Percentiles rank a stretch among this genome's conserved stretches.
phyloP scores from a whole-genome alignment of 2,113 vertebrate species.

The Antennarius striatus region DNA sequence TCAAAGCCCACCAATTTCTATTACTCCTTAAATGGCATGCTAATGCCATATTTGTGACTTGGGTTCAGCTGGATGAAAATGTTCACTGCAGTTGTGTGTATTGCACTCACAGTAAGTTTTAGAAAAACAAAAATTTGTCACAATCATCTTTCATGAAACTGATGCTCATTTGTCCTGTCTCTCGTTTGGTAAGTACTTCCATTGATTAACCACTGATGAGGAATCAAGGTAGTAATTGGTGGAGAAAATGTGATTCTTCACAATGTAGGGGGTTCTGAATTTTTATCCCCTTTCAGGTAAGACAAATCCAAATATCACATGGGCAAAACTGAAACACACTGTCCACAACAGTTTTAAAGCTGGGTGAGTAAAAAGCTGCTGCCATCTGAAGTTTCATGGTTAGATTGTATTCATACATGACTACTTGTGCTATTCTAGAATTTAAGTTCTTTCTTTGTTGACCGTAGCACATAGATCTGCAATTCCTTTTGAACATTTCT shows the following conservation, averaged over 20 bases:
- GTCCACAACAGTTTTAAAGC: slow-evolving; percentile 43
- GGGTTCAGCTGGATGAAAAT: slow-evolving; percentile 9
- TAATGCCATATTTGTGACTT: slow-evolving; percentile 12
- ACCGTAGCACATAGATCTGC: too few species aligned
- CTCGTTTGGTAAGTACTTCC: slow-evolving; percentile 38
- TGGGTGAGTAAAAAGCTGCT: slow-evolving; percentile 47
- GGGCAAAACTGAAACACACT: slow-evolving; percentile 57
- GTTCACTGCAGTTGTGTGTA: slow-evolving; percentile 47
- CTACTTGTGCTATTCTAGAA: slow-evolving; percentile 7
- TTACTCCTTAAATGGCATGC: slow-evolving; percentile 26
- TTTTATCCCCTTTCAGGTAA: slow-evolving; percentile 61
- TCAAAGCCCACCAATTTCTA: slow-evolving; percentile 4
- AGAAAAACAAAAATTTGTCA: slow-evolving; percentile 54
- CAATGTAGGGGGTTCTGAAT: slow-evolving; percentile 51
- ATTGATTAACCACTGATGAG: slow-evolving; percentile 66
- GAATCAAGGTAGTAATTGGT: slow-evolving; percentile 48
- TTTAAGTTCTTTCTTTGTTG: too few species aligned
- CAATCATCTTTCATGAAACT: slow-evolving; percentile 61
- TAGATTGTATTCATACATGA: neutral
- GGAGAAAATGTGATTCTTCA: slow-evolving; percentile 58
- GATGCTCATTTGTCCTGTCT: slow-evolving; percentile 47
- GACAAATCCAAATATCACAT: slow-evolving; percentile 66
- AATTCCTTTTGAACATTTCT: too few species aligned
- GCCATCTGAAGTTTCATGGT: slow-evolving; percentile 36
- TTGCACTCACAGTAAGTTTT: slow-evolving; percentile 55